Conservation (phyloP, 1,140 invertebrate genomes). For the Drosophila trapezifrons region DNA sequence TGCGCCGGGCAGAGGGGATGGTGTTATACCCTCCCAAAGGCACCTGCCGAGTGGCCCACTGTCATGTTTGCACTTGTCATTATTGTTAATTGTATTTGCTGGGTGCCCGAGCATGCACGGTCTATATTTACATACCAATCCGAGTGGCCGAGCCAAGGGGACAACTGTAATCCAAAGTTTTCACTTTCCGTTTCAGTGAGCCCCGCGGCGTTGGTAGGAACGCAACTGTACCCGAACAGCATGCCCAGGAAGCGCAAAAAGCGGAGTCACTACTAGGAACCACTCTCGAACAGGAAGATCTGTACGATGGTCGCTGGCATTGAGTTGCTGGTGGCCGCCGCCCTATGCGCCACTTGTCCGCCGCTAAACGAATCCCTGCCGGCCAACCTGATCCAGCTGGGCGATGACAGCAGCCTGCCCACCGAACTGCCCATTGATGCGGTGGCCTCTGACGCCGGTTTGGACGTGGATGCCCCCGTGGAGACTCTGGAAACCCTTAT, state of each 20-base stretch:
- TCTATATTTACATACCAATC: conserved; percentile 61
- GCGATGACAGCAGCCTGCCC: conserved; percentile 18
- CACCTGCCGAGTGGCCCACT: conserved; percentile 24
- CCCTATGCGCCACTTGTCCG: conserved; percentile 65
- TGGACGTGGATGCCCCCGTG: conserved; percentile 41
- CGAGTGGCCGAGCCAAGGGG: neutral
- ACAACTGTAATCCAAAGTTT: conserved; percentile 32
- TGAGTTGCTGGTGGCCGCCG: conserved; percentile 73
- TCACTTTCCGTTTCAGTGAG: conserved; percentile 55
- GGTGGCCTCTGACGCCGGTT: conserved; percentile 11
- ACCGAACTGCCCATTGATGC: conserved; percentile 42
- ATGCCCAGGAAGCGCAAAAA: conserved; percentile 49
- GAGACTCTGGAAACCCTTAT: conserved; percentile 60
- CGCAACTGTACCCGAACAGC: conserved; percentile 40
- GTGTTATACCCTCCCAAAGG: neutral
- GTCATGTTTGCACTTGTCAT: conserved; percentile 81
- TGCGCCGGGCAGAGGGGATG: neutral
- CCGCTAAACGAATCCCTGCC: conserved; percentile 50
- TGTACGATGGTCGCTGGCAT: conserved; percentile 68
- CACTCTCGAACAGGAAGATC: conserved; percentile 3
- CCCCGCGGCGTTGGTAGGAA: conserved; percentile 34
- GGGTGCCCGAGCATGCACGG: conserved; percentile 57
- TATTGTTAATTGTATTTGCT: conserved; percentile 79
- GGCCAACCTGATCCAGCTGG: conserved; percentile 40
- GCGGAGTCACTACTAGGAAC: neutral